Evolutionary conservation across 2,888 invertebrate species (phyloP), one percentile per base, ranked within the genome.

Genomic region (Yponomeuta cagnagella): DNA sequence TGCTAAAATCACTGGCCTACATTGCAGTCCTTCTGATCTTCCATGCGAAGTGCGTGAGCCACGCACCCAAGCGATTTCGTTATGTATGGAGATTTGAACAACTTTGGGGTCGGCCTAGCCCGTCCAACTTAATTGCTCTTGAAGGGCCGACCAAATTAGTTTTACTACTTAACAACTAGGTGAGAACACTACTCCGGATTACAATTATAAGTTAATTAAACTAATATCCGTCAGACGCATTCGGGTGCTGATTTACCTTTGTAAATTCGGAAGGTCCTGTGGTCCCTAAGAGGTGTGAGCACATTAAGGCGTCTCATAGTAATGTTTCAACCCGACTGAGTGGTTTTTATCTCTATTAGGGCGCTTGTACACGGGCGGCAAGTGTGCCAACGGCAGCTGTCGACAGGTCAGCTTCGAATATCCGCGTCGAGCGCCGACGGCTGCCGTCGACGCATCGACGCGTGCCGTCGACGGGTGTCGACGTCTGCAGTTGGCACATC

Each of bases 21-120:
- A 23, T 23, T 23, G 23, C 2, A 15, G 52, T 58, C 12, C 15
- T 58, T 58, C 52, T 58, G 52, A 8, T 5, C 15, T 15, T 15
- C 52, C 52, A 58, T 58, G 8, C 12, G 15, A 58, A 58, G 52
- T 12, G 52, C 15, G 12, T 15, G 5, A 1, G 3, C 52, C 52
- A 15, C 52, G 52, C 15, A 58, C 52, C 52, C 52, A 58, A 58
- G 52, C 52, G 52, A 15, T 58, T 58, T 58, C 52, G 52, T 58
- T 58, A 58, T 58, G 52, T 58, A 58, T 58, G 52, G 52, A 58
- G 52, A 58, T 58, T 58, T 58, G 52, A 58, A 58, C 52, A 58
- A 58, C 52, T 58, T 58, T 58, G 52, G 52, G 52, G 52, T 58
- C 52, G 52, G 15, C 52, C 52, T 58, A 58, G 52, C 2, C 52